Evolutionary conservation across 2,888 invertebrate species (phyloP), one percentile per base, ranked within the genome.

Genomic region (Unio pictorum): DNA sequence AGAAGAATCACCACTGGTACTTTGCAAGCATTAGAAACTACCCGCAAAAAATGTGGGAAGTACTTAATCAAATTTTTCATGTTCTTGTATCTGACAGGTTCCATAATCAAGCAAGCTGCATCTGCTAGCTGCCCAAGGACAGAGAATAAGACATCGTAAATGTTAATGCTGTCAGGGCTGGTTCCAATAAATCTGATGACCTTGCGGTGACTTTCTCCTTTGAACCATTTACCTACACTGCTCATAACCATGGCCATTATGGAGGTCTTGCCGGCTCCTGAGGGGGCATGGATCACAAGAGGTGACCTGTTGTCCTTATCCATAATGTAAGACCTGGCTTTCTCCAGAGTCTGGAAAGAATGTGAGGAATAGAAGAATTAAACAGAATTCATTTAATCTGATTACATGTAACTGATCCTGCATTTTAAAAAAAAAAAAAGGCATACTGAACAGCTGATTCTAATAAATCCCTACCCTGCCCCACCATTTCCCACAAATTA

Each of bases 211-310:
- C 71, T 59, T 55, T 69, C 65, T 15, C 70, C 68, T 11, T 75
- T 78, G 4, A 84, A 71, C 86, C 86, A 86, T 20, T 67, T 61
- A 45, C 77, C 70, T 61, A 85, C 68, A 58, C 62, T 79, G 23
- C 82, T 81, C 84, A 84, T 84, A 7, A 85, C 78, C 82, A 84
- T 84, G 23, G 86, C 86, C 83, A 86, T 82, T 7, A 87, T 71
- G 1, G 87, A 84, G 0, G 87, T 87, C 68, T 87, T 87, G 2
- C 87, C 87, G 11, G 78, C 79, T 4, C 86, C 87, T 18, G 87
- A 87, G 8, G 79, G 71, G 8, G 85, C 87, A 75, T 84, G 76
- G 28, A 87, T 79, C 3, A 85, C 75, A 17, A 85, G 68, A 8
- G 86, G 86, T 63, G 76, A 77, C 60, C 83, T 69, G 1, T 61